phyloP scores from a whole-genome alignment of 1,140 invertebrate species.

The Tribolium madens region DNA sequence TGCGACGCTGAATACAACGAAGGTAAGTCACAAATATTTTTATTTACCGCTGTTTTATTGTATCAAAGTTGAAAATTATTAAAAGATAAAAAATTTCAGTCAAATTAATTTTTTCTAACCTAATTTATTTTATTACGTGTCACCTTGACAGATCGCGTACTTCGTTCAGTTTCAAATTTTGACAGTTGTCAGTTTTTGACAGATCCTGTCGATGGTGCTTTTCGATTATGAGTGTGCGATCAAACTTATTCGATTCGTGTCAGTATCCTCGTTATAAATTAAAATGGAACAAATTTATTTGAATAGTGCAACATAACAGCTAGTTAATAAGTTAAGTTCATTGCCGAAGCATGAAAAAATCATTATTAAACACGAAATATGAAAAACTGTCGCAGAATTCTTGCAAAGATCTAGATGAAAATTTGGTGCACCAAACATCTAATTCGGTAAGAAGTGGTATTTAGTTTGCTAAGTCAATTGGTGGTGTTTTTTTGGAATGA shows the following conservation, averaged over 20 bases:
- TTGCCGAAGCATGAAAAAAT: slow-evolving; percentile 54
- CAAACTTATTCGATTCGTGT: background rate
- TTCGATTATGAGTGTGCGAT: background rate
- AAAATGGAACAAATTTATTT: slow-evolving; percentile 11
- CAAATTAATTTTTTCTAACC: too few relatives aligned
- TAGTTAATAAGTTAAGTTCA: background rate
- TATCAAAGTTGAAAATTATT: too few relatives aligned
- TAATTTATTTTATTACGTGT: background rate
- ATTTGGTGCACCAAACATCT: slow-evolving; percentile 48
- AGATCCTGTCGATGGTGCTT: background rate
- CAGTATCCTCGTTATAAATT: slow-evolving; percentile 5
- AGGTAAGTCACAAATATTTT: background rate
- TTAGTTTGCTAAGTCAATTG: background rate
- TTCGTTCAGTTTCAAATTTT: background rate
- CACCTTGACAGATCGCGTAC: slow-evolving; percentile 12
- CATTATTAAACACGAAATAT: slow-evolving; percentile 54
- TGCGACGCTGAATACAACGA: background rate
- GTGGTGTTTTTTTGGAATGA: background rate
- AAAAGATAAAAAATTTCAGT: too few relatives aligned
- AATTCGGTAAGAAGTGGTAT: slow-evolving; percentile 30
- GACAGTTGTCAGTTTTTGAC: slow-evolving; percentile 13
- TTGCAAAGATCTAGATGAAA: slow-evolving; percentile 54
- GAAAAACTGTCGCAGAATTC: slow-evolving; percentile 54
- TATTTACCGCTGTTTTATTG: too few relatives aligned
- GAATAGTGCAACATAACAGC: background rate